Conservation (phyloP, 2,888 invertebrate genomes). For the Scaptomyza reducta region DNA sequence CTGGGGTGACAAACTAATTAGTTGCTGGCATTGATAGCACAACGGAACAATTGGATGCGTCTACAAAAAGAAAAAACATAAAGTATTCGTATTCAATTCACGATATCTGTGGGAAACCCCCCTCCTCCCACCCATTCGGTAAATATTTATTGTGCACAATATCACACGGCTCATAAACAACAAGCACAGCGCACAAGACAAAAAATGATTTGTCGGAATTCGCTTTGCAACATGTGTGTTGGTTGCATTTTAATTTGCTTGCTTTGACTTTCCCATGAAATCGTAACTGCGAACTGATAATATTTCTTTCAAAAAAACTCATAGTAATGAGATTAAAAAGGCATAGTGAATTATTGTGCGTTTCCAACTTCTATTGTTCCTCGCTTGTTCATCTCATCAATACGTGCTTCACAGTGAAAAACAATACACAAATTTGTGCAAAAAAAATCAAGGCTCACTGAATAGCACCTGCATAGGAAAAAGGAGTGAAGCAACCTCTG, state of each 20-base stretch:
- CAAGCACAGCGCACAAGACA: constrained; percentile 6
- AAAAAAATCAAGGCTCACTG: constrained; percentile 39
- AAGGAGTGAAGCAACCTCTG: not conserved
- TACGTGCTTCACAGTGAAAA: not conserved
- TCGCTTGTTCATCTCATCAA: not conserved
- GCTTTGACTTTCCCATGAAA: constrained; percentile 50
- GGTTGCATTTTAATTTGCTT: constrained; percentile 7
- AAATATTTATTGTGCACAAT: constrained; percentile 27
- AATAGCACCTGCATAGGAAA: constrained; percentile 8
- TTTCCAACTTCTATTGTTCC: not conserved
- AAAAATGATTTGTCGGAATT: constrained; percentile 31
- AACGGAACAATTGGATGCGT: not conserved
- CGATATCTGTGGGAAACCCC: constrained; percentile 46
- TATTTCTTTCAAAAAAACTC: not conserved
- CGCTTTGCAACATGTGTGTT: not conserved
- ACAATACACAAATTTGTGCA: not conserved
- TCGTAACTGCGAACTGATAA: not conserved
- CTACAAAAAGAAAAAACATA: constrained; percentile 1
- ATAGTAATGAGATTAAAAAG: not conserved
- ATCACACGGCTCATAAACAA: constrained; percentile 49
- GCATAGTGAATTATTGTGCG: not conserved
- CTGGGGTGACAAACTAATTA: constrained; percentile 56
- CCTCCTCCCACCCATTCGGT: not conserved
- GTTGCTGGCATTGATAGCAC: constrained; percentile 32
- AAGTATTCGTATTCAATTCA: constrained; percentile 7